Evolutionary conservation across 1,140 invertebrate species (phyloP), one percentile per base, ranked within the genome.

Genomic region (Propsilocerus akamusi): DNA sequence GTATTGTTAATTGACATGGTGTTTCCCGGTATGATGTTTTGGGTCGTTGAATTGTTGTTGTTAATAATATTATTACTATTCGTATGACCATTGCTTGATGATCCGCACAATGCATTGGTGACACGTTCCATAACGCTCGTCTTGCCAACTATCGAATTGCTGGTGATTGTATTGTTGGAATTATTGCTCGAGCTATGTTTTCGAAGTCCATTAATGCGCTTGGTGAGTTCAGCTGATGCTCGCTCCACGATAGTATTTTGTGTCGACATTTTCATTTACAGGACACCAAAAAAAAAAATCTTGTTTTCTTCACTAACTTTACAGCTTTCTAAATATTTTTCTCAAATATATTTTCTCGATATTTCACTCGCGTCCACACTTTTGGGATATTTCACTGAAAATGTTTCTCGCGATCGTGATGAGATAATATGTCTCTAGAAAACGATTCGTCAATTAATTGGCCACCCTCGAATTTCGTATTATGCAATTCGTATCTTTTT

Each of bases 151-250:
- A 41, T n/a, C 4, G 34, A 17, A 41, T 41, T 41, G n/a, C n/a
- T n/a, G n/a, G n/a, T n/a, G n/a, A n/a, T n/a, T 20, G 34, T 20
- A 41, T 41, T 41, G 28, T 30, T 30, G 22, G 17, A 20, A 41
- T 41, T 41, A 17, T 41, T 41, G 14, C 17, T 20, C 17, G 34
- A 41, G 17, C 34, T 17, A 41, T 41, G 34, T 17, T 41, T 41
- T 20, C 34, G 34, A 7, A 41, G 34, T 26, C 85, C 86, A 61
- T 86, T 89, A 68, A 90, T 89, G 55, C 86, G 77, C 58, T 87
- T 86, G 49, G 83, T 83, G 51, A 90, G 68, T 67, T 90, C 86
- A 49, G 85, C 85, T 54, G 85, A 87, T 56, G 86, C 86, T 57
- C 86, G 76, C 71, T 91, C 86, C 62, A 88, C 84, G 58, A 87